Evolutionary conservation across 2,113 vertebrate genomes (phyloP).

Genomic region (Esox niger): DNA sequence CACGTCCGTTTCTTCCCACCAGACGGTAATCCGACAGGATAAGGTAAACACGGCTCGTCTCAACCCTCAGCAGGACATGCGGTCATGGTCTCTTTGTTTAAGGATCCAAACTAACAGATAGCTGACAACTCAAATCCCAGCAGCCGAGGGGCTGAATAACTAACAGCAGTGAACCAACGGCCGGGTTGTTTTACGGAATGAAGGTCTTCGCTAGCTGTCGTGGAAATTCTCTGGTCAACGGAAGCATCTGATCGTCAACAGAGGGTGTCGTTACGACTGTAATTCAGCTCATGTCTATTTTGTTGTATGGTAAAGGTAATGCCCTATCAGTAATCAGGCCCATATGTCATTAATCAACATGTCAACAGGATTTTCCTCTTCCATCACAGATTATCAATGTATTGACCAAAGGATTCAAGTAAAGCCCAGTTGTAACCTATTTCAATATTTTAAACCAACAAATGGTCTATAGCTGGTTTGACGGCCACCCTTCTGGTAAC

Average conservation of each 20-base stretch:
- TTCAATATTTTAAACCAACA: background rate
- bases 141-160: slow-evolving; percentile 26
- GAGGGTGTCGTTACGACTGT: slow-evolving; percentile 15
- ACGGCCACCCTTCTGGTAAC: background rate
- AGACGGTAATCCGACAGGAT: slow-evolving; percentile 3
- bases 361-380: slow-evolving; percentile 14
- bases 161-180: slow-evolving; percentile 19
- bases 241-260: slow-evolving; percentile 12
- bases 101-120: slow-evolving; percentile 24
- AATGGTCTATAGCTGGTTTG: background rate
- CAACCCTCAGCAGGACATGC: slow-evolving; percentile 6
- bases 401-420: background rate
- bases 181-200: background rate
- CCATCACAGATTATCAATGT: background rate
- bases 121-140: slow-evolving; percentile 48
- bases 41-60: slow-evolving; percentile 17
- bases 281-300: no score
- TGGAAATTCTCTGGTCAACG: slow-evolving; percentile 15
- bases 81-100: slow-evolving; percentile 31
- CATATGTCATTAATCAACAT: slow-evolving; percentile 18
- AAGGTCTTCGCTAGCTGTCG: slow-evolving; percentile 7
- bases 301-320: no score
- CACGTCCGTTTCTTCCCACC: slow-evolving; percentile 1
- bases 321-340: slow-evolving; percentile 8
- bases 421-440: background rate